These are phyloP conservation scores for Alectoris magna DNA, from an alignment of 2,797 vertebrate species.

Conservation along the genomic window DNA sequence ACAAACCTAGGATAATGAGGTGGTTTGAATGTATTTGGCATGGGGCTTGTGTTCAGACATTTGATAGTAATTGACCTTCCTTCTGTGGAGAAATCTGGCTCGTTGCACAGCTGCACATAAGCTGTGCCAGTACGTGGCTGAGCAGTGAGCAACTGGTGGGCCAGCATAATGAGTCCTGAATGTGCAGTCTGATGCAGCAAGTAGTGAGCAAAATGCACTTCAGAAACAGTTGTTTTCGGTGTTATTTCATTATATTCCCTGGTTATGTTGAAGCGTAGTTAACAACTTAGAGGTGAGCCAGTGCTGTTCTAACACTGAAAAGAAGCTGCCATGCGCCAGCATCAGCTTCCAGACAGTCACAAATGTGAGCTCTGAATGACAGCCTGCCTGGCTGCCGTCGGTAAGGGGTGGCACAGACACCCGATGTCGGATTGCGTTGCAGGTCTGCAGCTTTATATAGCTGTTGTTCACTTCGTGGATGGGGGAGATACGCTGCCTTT, in stretches of 20 bases:
- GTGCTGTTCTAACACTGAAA: neutral
- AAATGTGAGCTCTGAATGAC: neutral
- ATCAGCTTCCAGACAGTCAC: neutral
- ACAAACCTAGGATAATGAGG: slow-evolving; percentile 9
- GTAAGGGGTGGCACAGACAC: neutral
- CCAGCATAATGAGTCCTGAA: neutral
- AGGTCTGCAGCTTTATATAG: neutral
- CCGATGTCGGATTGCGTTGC: neutral
- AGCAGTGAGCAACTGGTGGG: slow-evolving; percentile 44
- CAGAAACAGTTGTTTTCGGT: slow-evolving; percentile 23
- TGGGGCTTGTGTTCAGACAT: slow-evolving; percentile 4
- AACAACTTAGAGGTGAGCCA: slow-evolving; percentile 44
- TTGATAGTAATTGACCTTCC: slow-evolving; percentile 40
- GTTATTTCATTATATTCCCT: slow-evolving; percentile 1
- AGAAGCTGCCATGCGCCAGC: neutral
- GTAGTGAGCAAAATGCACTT: neutral
- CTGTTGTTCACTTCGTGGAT: neutral
- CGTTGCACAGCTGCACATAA: slow-evolving; percentile 15
- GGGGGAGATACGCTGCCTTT: neutral
- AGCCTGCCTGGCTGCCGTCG: neutral
- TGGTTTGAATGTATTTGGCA: slow-evolving; percentile 28
- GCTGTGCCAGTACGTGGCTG: neutral
- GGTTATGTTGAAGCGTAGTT: slow-evolving; percentile 12
- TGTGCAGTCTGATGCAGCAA: neutral
- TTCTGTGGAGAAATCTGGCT: slow-evolving; percentile 21